Evolutionary conservation across 2,888 invertebrate species (phyloP), one percentile per base, ranked within the genome.

Genomic region (Brachynemurus nebulosus): DNA sequence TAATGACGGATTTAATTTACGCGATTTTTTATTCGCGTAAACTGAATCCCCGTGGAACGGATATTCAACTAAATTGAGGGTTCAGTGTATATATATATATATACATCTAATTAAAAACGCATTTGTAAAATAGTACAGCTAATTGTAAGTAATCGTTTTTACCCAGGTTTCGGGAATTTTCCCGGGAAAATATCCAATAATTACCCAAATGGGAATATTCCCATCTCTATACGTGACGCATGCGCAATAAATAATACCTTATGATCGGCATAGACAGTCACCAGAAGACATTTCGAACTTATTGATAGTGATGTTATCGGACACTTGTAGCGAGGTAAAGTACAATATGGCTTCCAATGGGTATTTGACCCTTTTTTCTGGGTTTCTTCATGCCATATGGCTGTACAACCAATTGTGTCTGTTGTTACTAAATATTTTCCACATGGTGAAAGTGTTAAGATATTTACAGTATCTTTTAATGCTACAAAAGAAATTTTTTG

Each of bases 241-340:
- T 39, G 18, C n/a, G 19, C 4, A 39, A 12, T n/a, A 20, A 16
- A 16, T 14, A 25, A 57, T 61, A 85, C 86, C 73, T 78, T 82
- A 54, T 83, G 81, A 67, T 92, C 83, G 1, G 85, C 72, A 64
- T 89, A 90, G 2, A 75, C 76, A 8, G 84, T 69, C 23, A 86
- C 71, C 6, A 91, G 61, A 35, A 70, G 70, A 4, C 74, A 69
- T 7, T 60, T 60, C 14, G 72, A 68, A 56, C 82, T 77, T 35
- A 90, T 68, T 1, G 76, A 71, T 51, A 91, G 55, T 0, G 88
- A 83, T 0, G 84, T 82, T 1, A 83, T 79, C 27, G 79, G 70
- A 48, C 73, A 78, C 9, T 66, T 64, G 57, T 85, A 82, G 21
- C 68, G 75, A 0, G 91, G 91, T 51, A 91, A 62, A 41, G 72